These are phyloP conservation scores for Liolophura sinensis DNA, from an alignment of 1,140 invertebrate species.

Conservation along the genomic window DNA sequence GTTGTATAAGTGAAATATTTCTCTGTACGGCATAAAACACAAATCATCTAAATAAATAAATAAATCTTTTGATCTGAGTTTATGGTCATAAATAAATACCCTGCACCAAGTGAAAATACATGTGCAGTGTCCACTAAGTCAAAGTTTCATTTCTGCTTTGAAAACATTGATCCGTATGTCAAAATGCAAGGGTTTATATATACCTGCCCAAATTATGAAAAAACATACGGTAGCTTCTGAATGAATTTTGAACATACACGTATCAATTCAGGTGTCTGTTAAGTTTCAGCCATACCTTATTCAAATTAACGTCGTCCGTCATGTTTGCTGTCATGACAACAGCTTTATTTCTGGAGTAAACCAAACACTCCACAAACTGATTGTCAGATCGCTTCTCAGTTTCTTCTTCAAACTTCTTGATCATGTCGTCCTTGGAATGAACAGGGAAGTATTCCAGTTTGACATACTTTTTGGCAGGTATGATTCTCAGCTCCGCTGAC, in stretches of 20 bases:
- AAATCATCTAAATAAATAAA: no score
- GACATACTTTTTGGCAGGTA: slow-evolving; percentile 69
- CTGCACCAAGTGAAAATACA: no score
- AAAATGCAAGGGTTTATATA: no score
- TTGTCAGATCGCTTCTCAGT: slow-evolving; percentile 63
- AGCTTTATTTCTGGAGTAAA: slow-evolving; percentile 68
- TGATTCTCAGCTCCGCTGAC: slow-evolving; percentile 74
- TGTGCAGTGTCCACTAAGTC: no score
- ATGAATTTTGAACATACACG: background rate
- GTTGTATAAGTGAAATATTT: no score
- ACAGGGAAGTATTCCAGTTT: slow-evolving; percentile 71
- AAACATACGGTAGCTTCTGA: no score
- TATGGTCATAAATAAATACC: no score
- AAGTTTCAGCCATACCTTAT: slow-evolving; percentile 61
- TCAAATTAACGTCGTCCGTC: slow-evolving; percentile 63
- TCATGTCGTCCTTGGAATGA: slow-evolving; percentile 59
- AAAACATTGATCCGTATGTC: no score
- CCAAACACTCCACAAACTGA: slow-evolving; percentile 77
- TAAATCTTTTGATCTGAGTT: no score
- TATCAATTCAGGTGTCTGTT: background rate
- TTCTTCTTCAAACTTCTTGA: slow-evolving; percentile 62
- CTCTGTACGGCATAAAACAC: no score
- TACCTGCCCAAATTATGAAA: no score
- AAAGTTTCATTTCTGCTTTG: no score
- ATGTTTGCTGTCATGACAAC: slow-evolving; percentile 79